A percentile compares a stretch with the other conserved stretches of the same genome.
Conservation (phyloP, 2,888 invertebrate species). For the Thecocarcelia acutangulata region DNA sequence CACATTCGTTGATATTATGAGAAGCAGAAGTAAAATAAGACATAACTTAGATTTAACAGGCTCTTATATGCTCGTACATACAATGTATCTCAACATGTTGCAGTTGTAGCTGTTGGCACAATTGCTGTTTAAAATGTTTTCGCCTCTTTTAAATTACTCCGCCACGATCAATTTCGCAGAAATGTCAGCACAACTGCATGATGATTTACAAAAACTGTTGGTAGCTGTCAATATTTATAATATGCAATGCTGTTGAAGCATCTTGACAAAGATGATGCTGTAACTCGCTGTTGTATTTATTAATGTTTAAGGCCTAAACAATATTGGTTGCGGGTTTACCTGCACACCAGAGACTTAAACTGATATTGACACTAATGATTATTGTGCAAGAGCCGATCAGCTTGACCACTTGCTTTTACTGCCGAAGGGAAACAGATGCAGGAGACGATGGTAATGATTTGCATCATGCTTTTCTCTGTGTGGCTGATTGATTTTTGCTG, state of each 20-base stretch:
- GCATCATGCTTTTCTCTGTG: slow-evolving; percentile 41
- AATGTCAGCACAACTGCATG: slow-evolving; percentile 55
- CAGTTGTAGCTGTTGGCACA: too few species aligned
- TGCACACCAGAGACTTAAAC: slow-evolving; percentile 30
- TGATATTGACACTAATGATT: slow-evolving; percentile 58
- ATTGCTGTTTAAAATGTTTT: too few species aligned
- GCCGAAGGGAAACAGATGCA: neutral
- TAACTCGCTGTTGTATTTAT: slow-evolving; percentile 11
- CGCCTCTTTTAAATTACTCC: neutral
- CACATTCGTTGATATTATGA: too few species aligned
- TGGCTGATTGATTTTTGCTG: slow-evolving; percentile 19
- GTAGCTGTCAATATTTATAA: slow-evolving; percentile 63
- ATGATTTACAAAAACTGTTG: slow-evolving; percentile 35
- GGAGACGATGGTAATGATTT: slow-evolving; percentile 37
- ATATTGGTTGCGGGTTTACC: neutral
- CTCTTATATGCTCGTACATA: neutral
- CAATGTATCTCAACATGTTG: neutral
- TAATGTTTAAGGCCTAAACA: too few species aligned
- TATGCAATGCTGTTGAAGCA: slow-evolving; percentile 53
- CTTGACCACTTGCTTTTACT: neutral
- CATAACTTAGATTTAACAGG: neutral
- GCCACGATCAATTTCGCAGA: slow-evolving; percentile 30
- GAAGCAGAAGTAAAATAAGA: too few species aligned
- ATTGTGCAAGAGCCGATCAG: slow-evolving; percentile 14
- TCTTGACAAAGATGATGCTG: slow-evolving; percentile 23